These are phyloP conservation scores for Drosophila engyochracea DNA, from an alignment of 2,888 invertebrate genomes.

Conservation along the genomic window DNA sequence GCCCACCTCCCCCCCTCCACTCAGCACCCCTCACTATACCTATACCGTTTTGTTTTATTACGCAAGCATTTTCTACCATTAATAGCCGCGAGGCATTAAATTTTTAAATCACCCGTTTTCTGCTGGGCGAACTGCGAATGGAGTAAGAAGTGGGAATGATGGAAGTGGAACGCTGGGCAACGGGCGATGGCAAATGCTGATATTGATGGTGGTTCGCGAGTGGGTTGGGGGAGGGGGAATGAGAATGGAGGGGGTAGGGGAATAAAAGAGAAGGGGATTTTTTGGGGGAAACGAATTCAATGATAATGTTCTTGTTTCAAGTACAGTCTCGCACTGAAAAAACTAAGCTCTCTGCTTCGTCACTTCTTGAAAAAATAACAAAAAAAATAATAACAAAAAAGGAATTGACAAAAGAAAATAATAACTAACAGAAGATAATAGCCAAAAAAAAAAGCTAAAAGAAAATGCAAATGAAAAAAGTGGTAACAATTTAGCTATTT, in stretches of 20 bases:
- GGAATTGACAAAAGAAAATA: too few relatives aligned
- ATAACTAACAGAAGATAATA: background rate
- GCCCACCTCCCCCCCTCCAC: conserved; percentile 7
- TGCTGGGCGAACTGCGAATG: conserved; percentile 7
- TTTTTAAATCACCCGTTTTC: conserved; percentile 75
- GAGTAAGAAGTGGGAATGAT: conserved; percentile 13
- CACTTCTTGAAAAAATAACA: conserved; percentile 21
- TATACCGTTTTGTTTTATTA: conserved; percentile 76
- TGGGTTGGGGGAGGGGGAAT: conserved; percentile 1
- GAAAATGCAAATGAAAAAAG: conserved; percentile 2
- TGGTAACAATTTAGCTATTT: background rate
- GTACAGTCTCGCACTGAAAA: conserved; percentile 68
- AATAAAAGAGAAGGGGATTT: background rate
- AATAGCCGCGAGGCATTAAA: conserved; percentile 81
- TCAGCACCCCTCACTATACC: background rate
- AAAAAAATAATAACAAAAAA: background rate
- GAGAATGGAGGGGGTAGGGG: too few relatives aligned
- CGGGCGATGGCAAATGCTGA: conserved; percentile 21
- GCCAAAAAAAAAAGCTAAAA: background rate
- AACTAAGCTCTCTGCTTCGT: conserved; percentile 43
- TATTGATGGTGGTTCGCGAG: conserved; percentile 22
- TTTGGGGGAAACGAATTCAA: conserved; percentile 24
- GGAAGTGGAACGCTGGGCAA: conserved; percentile 15
- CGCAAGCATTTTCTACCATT: conserved; percentile 80
- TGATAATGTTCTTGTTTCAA: conserved; percentile 50